Base-by-base conservation (phyloP, 2,797 vertebrate species). In the Enteromius trimaculatus region DNA sequence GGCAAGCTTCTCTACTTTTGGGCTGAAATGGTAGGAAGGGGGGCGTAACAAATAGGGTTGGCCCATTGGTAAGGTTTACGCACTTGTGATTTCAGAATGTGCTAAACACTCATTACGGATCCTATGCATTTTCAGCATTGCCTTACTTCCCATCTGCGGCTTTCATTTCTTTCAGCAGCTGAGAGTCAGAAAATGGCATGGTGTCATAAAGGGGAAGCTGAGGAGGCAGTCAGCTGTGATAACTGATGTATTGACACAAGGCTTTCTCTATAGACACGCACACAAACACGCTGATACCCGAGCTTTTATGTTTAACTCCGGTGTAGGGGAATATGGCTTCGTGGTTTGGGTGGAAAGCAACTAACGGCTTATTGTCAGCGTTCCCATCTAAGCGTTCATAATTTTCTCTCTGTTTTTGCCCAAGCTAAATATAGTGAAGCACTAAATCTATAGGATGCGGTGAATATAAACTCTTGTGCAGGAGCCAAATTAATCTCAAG, bases 401-500 rank as follows among this genome's bases (percentile, higher is more conserved):
- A 51, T 75, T 66, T 66, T 39, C n/a, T 72, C 26, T n/a, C 16
- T 71, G 17, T 47, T 81, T 81, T 51, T 39, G n/a, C 53, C 34
- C 21, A 69, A 75, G 70, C 64, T 66, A 85, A 77, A 70, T 81
- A 69, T 66, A 72, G 23, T 23, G 19, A 82, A 53, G 53, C 42
- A 37, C 19, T 64, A 71, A 72, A 82, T 82, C 66, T 53, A 78
- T 78, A 70, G 7, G 58, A 75, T 68, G 70, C 69, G 66, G 74
- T 76, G 69, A 55, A 62, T 86, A 60, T 6, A 42, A 72, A 23
- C 64, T 79, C 83, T 31, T 81, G 23, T 80, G 77, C 34, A 14
- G 55, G 29, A 81, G 82, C 55, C 64, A 84, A 83, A 84, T 88
- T 65, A 85, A 78, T 86, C 88, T 88, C 88, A 19, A 44, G 86